These are phyloP conservation scores for Eremobia ochroleuca DNA, from an alignment of 2,888 invertebrate genomes.

Conservation along the genomic window DNA sequence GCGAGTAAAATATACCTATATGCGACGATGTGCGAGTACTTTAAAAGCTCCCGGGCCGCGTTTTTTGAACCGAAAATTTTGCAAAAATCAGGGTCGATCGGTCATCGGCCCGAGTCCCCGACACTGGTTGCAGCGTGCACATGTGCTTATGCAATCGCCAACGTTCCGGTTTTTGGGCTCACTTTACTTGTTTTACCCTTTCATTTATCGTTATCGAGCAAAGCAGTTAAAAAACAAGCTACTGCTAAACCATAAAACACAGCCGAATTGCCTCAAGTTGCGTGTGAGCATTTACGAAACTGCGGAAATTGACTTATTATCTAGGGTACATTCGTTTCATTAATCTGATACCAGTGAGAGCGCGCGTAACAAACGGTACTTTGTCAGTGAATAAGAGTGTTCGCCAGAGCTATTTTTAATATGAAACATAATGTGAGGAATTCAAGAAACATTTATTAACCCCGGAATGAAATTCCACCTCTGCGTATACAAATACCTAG, in stretches of 20 bases:
- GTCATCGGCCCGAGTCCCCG: slow-evolving; percentile 82
- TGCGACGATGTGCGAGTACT: slow-evolving; percentile 16
- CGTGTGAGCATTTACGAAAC: slow-evolving; percentile 55
- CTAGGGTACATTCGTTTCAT: slow-evolving; percentile 48
- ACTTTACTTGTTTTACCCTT: slow-evolving; percentile 71
- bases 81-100: slow-evolving; percentile 80
- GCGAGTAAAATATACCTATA: background rate
- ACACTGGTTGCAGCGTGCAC: slow-evolving; percentile 76
- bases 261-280: slow-evolving; percentile 38
- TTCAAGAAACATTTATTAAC: slow-evolving; percentile 10
- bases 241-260: slow-evolving; percentile 49
- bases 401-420: slow-evolving; percentile 29
- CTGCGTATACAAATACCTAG: background rate
- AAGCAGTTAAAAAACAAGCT: slow-evolving; percentile 64
- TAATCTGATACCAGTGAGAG: slow-evolving; percentile 35
- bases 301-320: slow-evolving; percentile 56
- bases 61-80: slow-evolving; percentile 67
- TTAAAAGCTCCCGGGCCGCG: slow-evolving; percentile 16
- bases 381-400: slow-evolving; percentile 1
- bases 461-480: slow-evolving; percentile 38
- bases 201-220: slow-evolving; percentile 73
- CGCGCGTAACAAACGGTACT: background rate
- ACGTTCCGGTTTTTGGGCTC: slow-evolving; percentile 78
- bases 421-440: slow-evolving; percentile 15
- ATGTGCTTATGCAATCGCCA: slow-evolving; percentile 83